phyloP scores from a whole-genome alignment of 2,797 vertebrate genomes.

The Enteromius trimaculatus region DNA sequence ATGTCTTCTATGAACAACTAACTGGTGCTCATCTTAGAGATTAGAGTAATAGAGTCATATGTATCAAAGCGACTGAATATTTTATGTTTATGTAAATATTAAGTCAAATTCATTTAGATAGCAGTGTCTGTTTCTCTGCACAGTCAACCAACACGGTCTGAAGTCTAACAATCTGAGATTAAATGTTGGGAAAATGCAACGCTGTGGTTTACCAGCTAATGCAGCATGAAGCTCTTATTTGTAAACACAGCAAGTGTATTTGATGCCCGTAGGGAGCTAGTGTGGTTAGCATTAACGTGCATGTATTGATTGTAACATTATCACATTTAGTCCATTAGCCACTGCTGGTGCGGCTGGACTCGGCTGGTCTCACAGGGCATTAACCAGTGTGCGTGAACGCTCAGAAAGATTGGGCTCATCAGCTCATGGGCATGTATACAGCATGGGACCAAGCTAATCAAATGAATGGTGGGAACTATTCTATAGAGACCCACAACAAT shows the following conservation, averaged over 20 bases:
- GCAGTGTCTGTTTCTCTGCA: neutral
- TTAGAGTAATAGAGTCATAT: neutral
- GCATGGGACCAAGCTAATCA: neutral
- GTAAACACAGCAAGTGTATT: conserved; percentile 52
- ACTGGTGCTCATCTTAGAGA: neutral
- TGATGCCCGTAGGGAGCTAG: conserved; percentile 20
- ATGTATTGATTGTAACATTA: conserved; percentile 37
- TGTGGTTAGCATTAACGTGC: conserved; percentile 11
- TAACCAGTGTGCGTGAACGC: conserved; percentile 4
- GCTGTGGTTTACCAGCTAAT: conserved; percentile 50
- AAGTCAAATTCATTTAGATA: neutral
- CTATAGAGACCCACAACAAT: neutral
- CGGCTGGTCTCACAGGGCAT: conserved; percentile 18
- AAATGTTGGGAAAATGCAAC: conserved; percentile 42
- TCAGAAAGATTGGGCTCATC: conserved; percentile 5
- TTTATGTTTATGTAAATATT: neutral
- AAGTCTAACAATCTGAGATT: conserved; percentile 41
- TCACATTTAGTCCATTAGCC: conserved; percentile 13
- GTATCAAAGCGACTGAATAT: neutral
- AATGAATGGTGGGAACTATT: neutral
- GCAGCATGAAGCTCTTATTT: conserved; percentile 47
- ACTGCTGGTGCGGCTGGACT: conserved; percentile 3
- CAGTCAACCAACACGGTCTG: neutral
- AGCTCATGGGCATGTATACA: conserved; percentile 18
- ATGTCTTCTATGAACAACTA: neutral